phyloP scores from a whole-genome alignment of 2,888 invertebrate species.

The Drosophila multiciliata region DNA sequence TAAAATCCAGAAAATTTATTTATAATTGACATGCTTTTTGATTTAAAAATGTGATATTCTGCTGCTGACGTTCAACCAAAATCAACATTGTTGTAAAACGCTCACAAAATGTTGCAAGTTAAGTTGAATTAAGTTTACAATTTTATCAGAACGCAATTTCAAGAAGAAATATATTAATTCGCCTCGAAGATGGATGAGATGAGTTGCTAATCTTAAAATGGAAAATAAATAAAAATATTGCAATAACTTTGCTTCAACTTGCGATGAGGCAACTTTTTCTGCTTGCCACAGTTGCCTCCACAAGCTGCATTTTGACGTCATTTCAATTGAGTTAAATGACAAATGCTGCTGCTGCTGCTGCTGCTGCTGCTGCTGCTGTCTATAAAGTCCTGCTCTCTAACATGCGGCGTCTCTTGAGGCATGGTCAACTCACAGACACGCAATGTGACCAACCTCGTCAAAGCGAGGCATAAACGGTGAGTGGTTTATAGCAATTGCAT shows the following conservation, averaged over 20 bases:
- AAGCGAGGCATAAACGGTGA: neutral
- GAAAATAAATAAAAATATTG: constrained; percentile 2
- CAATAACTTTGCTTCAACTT: constrained; percentile 7
- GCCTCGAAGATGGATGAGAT: neutral
- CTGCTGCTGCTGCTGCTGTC: constrained; percentile 38
- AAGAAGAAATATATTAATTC: neutral
- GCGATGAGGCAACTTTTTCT: constrained; percentile 30
- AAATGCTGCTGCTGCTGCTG: constrained; percentile 36
- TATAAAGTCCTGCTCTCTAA: constrained; percentile 52
- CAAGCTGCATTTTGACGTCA: constrained; percentile 50
- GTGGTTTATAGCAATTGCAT: constrained; percentile 46
- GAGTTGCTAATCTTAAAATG: neutral
- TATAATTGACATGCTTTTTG: neutral
- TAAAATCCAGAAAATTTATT: neutral
- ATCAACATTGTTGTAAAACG: neutral
- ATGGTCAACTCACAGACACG: constrained; percentile 25
- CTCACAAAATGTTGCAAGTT: neutral
- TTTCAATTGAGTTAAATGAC: constrained; percentile 67
- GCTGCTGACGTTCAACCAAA: neutral
- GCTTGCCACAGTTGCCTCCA: constrained; percentile 19
- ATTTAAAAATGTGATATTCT: neutral
- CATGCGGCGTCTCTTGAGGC: constrained; percentile 45
- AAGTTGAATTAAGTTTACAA: neutral
- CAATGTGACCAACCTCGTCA: constrained; percentile 27
- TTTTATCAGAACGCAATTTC: neutral